A percentile compares a stretch with the other conserved stretches of the same genome.
Conservation (phyloP, 2,888 invertebrate genomes). For the Dasypolia templi region DNA sequence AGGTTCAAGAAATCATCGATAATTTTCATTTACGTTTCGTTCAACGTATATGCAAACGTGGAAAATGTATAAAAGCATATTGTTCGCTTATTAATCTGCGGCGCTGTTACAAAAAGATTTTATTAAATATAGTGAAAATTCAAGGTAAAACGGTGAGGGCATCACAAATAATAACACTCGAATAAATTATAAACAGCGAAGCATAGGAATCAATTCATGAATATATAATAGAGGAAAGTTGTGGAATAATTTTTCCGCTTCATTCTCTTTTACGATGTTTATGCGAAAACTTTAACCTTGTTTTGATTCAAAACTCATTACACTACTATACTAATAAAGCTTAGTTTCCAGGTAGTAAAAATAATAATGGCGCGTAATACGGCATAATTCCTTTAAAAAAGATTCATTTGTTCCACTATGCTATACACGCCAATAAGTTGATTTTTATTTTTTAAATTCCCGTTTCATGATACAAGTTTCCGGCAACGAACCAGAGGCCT, state of each 20-base stretch:
- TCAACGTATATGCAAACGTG: slow-evolving; percentile 15
- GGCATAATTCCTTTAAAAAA: slow-evolving; percentile 2
- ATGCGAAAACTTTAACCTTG: slow-evolving; percentile 22
- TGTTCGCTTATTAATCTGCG: slow-evolving; percentile 17
- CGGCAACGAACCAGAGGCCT: slow-evolving; percentile 46
- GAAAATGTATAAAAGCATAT: slow-evolving; percentile 21
- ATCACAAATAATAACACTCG: slow-evolving; percentile 35
- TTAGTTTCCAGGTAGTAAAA: not conserved
- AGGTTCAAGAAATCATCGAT: slow-evolving; percentile 12
- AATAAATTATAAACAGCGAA: slow-evolving; percentile 40
- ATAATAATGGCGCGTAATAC: slow-evolving; percentile 1
- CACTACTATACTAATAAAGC: not conserved
- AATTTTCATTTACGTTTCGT: slow-evolving; percentile 28
- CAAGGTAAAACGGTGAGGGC: slow-evolving; percentile 16
- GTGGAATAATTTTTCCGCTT: slow-evolving; percentile 38
- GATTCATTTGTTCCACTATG: slow-evolving; percentile 16
- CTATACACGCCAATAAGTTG: slow-evolving; percentile 47
- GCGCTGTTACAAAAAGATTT: slow-evolving; percentile 12
- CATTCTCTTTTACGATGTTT: slow-evolving; percentile 42
- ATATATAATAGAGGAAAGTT: slow-evolving; percentile 46
- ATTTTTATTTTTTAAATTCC: slow-evolving; percentile 44
- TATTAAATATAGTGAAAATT: slow-evolving; percentile 9
- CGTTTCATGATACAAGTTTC: slow-evolving; percentile 50
- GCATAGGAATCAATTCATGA: slow-evolving; percentile 56
- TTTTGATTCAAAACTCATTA: slow-evolving; percentile 14